A percentile compares a stretch with the other conserved stretches of the same genome.
These are phyloP conservation scores for Ctena decussata DNA, from an alignment of 2,888 invertebrate genomes.

Conservation along the genomic window DNA sequence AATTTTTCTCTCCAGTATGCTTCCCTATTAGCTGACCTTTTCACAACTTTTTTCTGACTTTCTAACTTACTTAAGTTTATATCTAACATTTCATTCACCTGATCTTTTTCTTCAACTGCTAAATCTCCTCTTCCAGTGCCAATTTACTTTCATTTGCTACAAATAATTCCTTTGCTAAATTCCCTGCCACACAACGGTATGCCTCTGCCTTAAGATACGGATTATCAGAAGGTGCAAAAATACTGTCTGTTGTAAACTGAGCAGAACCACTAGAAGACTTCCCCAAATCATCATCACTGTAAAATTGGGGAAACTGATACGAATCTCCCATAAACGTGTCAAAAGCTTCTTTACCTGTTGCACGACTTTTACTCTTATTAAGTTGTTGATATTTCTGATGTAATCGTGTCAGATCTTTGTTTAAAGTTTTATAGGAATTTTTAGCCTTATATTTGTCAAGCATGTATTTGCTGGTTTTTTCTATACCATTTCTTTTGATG, in stretches of 20 bases:
- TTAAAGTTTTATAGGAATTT: too few relatives aligned
- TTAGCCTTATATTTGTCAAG: too few relatives aligned
- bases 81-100: neutral
- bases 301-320: too few relatives aligned
- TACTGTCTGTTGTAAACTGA: neutral
- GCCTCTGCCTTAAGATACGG: neutral
- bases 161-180: neutral
- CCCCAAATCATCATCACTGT: too few relatives aligned
- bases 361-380: too few relatives aligned
- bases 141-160: neutral
- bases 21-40: conserved; percentile 18
- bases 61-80: neutral
- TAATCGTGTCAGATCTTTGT: too few relatives aligned
- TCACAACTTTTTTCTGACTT: neutral
- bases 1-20: conserved; percentile 19
- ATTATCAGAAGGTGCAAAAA: neutral
- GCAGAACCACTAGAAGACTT: too few relatives aligned
- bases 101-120: conserved; percentile 15
- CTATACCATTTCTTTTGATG: too few relatives aligned
- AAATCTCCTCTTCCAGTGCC: neutral
- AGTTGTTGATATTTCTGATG: too few relatives aligned
- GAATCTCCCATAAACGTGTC: too few relatives aligned
- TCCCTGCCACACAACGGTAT: neutral
- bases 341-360: too few relatives aligned
- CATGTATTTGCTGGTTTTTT: too few relatives aligned